Evolutionary conservation across 2,888 invertebrate genomes (phyloP).

Genomic region (Pachycephus smyrnensis): DNA sequence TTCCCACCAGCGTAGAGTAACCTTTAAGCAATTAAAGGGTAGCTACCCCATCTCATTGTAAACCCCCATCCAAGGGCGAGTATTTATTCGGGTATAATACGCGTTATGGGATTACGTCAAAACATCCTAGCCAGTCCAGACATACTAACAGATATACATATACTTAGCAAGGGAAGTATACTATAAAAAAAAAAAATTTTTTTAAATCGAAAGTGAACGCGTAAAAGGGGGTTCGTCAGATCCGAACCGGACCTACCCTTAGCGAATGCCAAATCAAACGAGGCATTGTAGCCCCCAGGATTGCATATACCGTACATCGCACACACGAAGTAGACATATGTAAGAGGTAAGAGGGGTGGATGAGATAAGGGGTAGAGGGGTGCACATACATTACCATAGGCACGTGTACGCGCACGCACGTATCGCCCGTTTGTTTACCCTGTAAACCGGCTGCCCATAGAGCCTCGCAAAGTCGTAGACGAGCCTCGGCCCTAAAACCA

Average conservation of each 20-base stretch:
- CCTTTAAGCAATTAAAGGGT: constrained; percentile 36
- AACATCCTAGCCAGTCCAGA: constrained; percentile 46
- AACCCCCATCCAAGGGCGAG: constrained; percentile 36
- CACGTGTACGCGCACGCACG: background rate
- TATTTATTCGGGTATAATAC: constrained; percentile 62
- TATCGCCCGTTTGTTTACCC: too few relatives aligned
- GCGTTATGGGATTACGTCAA: constrained; percentile 64
- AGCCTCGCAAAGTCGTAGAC: too few relatives aligned
- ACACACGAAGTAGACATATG: background rate
- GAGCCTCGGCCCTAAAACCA: too few relatives aligned
- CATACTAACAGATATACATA: background rate
- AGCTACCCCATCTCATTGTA: constrained; percentile 1
- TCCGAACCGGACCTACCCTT: constrained; percentile 37
- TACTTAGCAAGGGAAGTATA: background rate
- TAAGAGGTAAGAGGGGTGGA: background rate
- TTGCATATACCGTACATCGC: background rate
- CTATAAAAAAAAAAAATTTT: background rate
- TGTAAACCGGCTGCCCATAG: too few relatives aligned
- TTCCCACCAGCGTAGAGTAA: constrained; percentile 33
- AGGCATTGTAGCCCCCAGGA: constrained; percentile 44
- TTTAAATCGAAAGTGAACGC: constrained; percentile 35
- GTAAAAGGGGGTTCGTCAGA: constrained; percentile 35
- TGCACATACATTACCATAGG: constrained; percentile 12
- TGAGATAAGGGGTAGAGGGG: constrained; percentile 5
- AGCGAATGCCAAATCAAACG: constrained; percentile 60